A percentile compares a stretch with the other conserved stretches of the same genome.
phyloP scores from a whole-genome alignment of 37 sponge, comb jelly and placozoan species.

The Axinella damicornis region DNA sequence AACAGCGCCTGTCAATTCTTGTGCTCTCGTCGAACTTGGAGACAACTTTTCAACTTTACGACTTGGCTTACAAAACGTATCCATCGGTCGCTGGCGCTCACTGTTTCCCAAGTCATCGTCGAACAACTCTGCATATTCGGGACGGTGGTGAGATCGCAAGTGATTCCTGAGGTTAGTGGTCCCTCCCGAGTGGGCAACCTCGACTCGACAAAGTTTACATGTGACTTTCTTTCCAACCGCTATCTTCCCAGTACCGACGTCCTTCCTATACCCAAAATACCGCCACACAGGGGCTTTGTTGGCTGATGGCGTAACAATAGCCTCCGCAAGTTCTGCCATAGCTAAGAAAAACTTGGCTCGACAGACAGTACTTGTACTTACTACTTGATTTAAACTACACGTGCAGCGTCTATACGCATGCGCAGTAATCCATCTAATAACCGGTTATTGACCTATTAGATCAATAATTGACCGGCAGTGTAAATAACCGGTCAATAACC shows the following conservation, averaged over 20 bases:
- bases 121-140: neutral
- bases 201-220: neutral
- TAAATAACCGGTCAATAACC: no score
- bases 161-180: no score
- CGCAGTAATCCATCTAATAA: no score
- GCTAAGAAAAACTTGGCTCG: no score
- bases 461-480: no score
- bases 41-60: neutral
- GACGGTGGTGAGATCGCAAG: neutral
- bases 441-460: no score
- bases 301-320: neutral
- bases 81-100: neutral
- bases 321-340: neutral
- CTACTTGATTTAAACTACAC: no score
- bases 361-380: no score
- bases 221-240: neutral
- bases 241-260: conserved; percentile 4
- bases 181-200: no score
- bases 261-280: neutral
- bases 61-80: neutral
- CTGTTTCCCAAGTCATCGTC: neutral
- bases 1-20: neutral
- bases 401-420: no score
- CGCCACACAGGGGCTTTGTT: conserved; percentile 1
- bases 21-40: neutral